Base-by-base conservation (phyloP, 1,140 invertebrate species). In the Brachionus asplanchnoidis region DNA sequence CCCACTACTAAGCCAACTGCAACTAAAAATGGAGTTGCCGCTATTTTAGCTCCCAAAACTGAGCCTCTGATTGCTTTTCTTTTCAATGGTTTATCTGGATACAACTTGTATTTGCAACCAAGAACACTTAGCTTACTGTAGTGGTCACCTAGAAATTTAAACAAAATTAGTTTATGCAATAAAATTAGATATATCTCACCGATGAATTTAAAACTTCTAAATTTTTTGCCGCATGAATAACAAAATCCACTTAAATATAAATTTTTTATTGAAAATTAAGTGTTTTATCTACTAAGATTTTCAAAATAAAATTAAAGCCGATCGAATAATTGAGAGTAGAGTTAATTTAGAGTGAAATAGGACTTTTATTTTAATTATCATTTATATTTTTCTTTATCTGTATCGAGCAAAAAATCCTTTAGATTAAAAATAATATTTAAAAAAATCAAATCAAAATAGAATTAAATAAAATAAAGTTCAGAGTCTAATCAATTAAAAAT, bases 51-150 rank as follows among this genome's bases (percentile, higher is more conserved):
- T 86, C 87, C 88, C 89, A 91, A 88, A 7, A 90, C 85, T 36
- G 88, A 86, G n/a, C 90, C 90, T 85, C 90, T 85, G 36, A 91
- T 87, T 0, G 89, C 46, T 75, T 87, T 88, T 44, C 90, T 86
- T 56, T 88, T 86, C 1, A 88, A 73, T n/a, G 89, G 89, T 78
- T 87, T 87, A 20, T 90, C 86, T 44, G 89, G 88, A 53, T 88
- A 86, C 36, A 88, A 87, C 14, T 87, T 86, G 75, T 90, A 90
- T 85, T 90, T 90, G 85, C 90, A 91, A 26, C 90, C 90, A 78
- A 91, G 88, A 2, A 89, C 86, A 85, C 89, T 90, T 42, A 90
- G 86, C n/a, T 87, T 87, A 53, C 87, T 89, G 70, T 88, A 88
- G 84, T 91, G 90, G 83, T 90, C 88, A 0, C 90, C 66, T 68